Evolutionary conservation across 2,797 vertebrate species (phyloP).

Genomic region (Linurgus olivaceus): DNA sequence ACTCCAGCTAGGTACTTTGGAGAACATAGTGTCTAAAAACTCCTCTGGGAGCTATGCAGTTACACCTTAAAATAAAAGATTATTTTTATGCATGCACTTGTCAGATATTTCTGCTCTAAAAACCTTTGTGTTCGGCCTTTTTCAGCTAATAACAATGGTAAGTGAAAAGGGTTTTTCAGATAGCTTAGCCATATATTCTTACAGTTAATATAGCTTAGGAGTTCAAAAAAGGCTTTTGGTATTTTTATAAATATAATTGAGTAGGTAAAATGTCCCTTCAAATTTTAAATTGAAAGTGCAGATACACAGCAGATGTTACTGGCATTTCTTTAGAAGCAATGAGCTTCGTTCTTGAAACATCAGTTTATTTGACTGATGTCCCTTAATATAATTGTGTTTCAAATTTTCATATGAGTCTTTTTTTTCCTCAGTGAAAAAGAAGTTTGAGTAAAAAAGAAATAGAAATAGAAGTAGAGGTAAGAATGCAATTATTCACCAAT

Average conservation of each 20-base stretch:
- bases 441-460: neutral
- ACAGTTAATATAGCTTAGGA: neutral
- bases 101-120: neutral
- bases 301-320: neutral
- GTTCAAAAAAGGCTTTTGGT: neutral
- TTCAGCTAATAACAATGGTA: neutral
- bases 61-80: neutral
- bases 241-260: neutral
- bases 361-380: neutral
- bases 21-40: neutral
- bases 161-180: neutral
- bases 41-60: neutral
- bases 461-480: neutral
- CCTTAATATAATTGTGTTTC: neutral
- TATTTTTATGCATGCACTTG: neutral
- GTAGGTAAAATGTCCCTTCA: neutral
- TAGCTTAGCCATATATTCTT: neutral
- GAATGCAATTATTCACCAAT: neutral
- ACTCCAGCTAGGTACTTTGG: neutral
- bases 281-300: neutral
- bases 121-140: fast-evolving
- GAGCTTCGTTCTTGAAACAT: neutral
- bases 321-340: neutral
- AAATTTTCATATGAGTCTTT: neutral
- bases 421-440: neutral